Base-by-base conservation (phyloP, 1,140 invertebrate genomes). In the Galendromus occidentalis region DNA sequence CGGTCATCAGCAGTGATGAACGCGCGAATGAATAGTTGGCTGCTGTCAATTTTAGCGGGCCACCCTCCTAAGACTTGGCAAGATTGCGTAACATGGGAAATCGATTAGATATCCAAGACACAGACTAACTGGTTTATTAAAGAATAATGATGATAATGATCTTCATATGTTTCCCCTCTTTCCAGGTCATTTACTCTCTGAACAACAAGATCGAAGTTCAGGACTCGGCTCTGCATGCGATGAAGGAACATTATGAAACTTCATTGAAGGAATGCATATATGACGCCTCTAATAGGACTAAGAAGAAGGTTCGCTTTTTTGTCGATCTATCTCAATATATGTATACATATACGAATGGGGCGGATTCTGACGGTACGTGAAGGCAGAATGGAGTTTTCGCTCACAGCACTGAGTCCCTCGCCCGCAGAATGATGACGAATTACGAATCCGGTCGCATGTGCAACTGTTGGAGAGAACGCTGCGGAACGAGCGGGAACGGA, bases 131-230 rank as follows among this genome's bases (percentile, higher is more conserved):
- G 33, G 4, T 39, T 39, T 39, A 9, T 9, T 39, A 6, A 39
- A 6, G 33, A 6, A 6, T n/a, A n/a, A n/a, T 6, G 33, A 39
- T 39, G 4, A 4, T 4, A 39, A 39, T 9, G 33, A 39, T 4
- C 33, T 39, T 9, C 4, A 39, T 9, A 39, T 39, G 33, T 6
- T 28, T 28, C 45, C 17, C 22, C 20, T 59, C 51, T 59, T 17
- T 29, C n/a, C 51, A 59, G 51, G 51, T 59, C 25, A 59, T 59
- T 33, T 59, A 59, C 22, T 59, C 51, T 14, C 33, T 59, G 2
- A 59, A 59, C 22, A 59, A 59, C 51, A 59, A 59, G 51, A 59
- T 59, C 22, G 51, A 59, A 25, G 51, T 59, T 25, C 51, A 59
- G 22, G 51, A 59, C 33, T 59, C 33, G 33, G 51, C 51, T 20